phyloP scores from a whole-genome alignment of 2,888 invertebrate genomes.

The Lymantria monacha region DNA sequence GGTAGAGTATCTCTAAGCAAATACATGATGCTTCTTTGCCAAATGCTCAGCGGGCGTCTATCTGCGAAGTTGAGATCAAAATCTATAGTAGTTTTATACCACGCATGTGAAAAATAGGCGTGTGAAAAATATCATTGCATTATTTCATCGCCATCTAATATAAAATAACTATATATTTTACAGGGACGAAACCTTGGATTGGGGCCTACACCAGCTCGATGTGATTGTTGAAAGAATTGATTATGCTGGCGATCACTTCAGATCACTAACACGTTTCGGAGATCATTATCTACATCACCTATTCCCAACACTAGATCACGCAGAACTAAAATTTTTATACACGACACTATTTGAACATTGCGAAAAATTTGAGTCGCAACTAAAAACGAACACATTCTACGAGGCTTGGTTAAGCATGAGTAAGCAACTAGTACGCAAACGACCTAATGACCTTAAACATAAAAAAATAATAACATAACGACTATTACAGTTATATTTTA shows the following conservation, averaged over 20 bases:
- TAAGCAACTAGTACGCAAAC: conserved; percentile 65
- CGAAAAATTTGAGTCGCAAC: conserved; percentile 82
- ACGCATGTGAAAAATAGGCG: too few relatives aligned
- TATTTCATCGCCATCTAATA: too few relatives aligned
- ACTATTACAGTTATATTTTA: background rate
- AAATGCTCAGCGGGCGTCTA: too few relatives aligned
- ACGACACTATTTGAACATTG: conserved; percentile 84
- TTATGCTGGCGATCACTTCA: conserved; percentile 83
- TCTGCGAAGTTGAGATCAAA: too few relatives aligned
- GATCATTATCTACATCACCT: conserved; percentile 91
- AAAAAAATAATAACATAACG: conserved; percentile 23
- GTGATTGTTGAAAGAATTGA: conserved; percentile 87
- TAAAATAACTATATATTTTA: conserved; percentile 29
- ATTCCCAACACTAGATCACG: conserved; percentile 91
- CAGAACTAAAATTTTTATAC: conserved; percentile 85
- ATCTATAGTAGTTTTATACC: too few relatives aligned
- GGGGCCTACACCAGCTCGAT: conserved; percentile 90
- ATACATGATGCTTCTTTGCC: too few relatives aligned
- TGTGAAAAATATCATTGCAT: too few relatives aligned
- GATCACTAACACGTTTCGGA: conserved; percentile 88
- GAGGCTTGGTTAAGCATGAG: conserved; percentile 86
- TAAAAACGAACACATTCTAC: conserved; percentile 77
- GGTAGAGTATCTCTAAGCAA: too few relatives aligned
- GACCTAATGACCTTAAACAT: conserved; percentile 55
- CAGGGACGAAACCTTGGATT: conserved; percentile 83